phyloP scores from a whole-genome alignment of 2,113 vertebrate genomes.

The Polypterus senegalus region DNA sequence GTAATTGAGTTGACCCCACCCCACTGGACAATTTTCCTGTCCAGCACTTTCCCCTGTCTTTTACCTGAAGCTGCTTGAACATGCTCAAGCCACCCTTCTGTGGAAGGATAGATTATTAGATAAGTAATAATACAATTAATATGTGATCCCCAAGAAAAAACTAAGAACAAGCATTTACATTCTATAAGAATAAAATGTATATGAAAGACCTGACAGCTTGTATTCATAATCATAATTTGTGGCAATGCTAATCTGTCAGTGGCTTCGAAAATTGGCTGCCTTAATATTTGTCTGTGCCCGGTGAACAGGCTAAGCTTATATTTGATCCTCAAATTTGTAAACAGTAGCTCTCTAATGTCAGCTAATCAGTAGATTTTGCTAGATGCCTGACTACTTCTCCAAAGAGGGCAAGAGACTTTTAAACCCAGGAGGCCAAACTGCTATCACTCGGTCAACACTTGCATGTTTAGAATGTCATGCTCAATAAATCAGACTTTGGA shows the following conservation, averaged over 20 bases:
- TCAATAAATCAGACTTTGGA: slow-evolving; percentile 30
- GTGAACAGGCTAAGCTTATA: slow-evolving; percentile 16
- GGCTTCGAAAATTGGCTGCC: slow-evolving; percentile 15
- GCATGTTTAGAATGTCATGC: slow-evolving; percentile 21
- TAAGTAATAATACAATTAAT: too few relatives aligned
- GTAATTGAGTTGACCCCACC: too few relatives aligned
- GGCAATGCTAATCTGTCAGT: slow-evolving; percentile 23
- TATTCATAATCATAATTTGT: slow-evolving; percentile 20
- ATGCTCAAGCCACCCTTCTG: too few relatives aligned
- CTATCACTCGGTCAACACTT: slow-evolving; percentile 24
- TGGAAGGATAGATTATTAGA: too few relatives aligned
- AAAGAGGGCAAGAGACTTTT: slow-evolving; percentile 26
- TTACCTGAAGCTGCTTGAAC: too few relatives aligned
- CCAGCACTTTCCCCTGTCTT: too few relatives aligned
- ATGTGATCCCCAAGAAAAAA: background rate
- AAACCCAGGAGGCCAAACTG: slow-evolving; percentile 31
- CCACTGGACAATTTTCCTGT: too few relatives aligned
- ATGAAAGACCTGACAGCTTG: slow-evolving; percentile 30
- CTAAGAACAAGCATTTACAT: slow-evolving; percentile 30
- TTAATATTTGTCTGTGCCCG: slow-evolving; percentile 17
- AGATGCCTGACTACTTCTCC: slow-evolving; percentile 14
- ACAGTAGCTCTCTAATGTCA: slow-evolving; percentile 19
- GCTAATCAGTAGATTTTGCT: slow-evolving; percentile 24
- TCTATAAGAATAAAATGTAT: slow-evolving; percentile 21
- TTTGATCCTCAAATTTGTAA: slow-evolving; percentile 20